phyloP scores from a whole-genome alignment of 2,797 vertebrate species.

The Otolemur crassicaudatus region DNA sequence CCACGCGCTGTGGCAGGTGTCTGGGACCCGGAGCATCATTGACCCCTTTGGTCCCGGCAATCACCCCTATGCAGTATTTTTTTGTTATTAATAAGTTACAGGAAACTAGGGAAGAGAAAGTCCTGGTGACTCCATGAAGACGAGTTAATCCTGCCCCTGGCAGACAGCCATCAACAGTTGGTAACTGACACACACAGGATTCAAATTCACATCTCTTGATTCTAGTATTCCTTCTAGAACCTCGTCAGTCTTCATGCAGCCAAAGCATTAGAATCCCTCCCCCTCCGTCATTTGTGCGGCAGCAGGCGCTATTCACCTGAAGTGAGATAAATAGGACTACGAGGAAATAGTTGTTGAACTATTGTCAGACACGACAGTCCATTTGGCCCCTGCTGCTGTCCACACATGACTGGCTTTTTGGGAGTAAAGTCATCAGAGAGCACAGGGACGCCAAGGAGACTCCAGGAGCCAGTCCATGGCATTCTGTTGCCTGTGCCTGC shows the following conservation, averaged over 20 bases:
- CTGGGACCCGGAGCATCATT: too few species aligned
- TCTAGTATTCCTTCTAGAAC: not conserved
- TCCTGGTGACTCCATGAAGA: not conserved
- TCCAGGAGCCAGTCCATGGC: rapidly evolving
- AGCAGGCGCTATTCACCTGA: not conserved
- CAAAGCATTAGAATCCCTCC: not conserved
- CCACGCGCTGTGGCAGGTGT: not conserved
- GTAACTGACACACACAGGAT: not conserved
- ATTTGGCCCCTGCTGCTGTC: not conserved
- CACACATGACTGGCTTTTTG: not conserved
- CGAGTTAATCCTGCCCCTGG: not conserved
- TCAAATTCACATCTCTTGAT: not conserved
- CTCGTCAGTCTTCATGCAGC: not conserved
- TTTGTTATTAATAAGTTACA: not conserved
- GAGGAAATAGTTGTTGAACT: not conserved
- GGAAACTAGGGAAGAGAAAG: not conserved
- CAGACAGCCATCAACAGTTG: not conserved
- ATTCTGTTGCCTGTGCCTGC: not conserved
- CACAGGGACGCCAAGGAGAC: not conserved
- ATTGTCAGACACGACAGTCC: not conserved
- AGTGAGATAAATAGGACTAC: not conserved
- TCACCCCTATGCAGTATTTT: not conserved
- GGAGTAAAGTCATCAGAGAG: not conserved
- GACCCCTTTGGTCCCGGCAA: not conserved
- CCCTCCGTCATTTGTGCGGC: not conserved